phyloP scores from a whole-genome alignment of 1,140 invertebrate genomes.

The Aphaenogaster rudis region DNA sequence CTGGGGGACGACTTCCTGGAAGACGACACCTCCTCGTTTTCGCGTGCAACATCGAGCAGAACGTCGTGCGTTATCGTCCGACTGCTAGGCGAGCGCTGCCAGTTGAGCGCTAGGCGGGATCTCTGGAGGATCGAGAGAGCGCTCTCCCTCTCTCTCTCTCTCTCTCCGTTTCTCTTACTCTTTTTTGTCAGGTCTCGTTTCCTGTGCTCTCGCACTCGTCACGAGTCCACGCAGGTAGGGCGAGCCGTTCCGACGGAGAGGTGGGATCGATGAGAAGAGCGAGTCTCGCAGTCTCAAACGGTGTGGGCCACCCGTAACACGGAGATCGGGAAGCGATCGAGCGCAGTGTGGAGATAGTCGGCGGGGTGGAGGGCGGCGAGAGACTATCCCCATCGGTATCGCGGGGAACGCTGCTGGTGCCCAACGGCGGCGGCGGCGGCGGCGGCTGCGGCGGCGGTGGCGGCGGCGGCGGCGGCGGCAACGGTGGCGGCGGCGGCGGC shows the following conservation, averaged over 20 bases:
- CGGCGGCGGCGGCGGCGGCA: background rate
- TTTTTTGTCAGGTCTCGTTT: constrained; percentile 61
- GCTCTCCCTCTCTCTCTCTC: background rate
- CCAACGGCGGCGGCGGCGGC: constrained; percentile 30
- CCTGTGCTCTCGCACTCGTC: constrained; percentile 60
- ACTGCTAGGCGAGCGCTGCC: constrained; percentile 19
- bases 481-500: background rate
- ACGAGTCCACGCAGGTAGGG: constrained; percentile 58
- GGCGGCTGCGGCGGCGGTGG: too few relatives aligned
- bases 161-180: constrained; percentile 47
- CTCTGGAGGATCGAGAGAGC: constrained; percentile 26
- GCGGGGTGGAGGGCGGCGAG: constrained; percentile 43
- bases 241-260: constrained; percentile 41
- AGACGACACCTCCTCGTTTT: background rate
- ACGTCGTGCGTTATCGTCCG: background rate
- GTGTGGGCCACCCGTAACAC: constrained; percentile 20
- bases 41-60: background rate
- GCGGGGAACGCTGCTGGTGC: constrained; percentile 54
- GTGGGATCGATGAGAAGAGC: constrained; percentile 39
- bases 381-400: constrained; percentile 55
- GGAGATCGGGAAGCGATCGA: constrained; percentile 32
- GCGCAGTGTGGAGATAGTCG: constrained; percentile 25
- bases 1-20: background rate
- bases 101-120: constrained; percentile 4
- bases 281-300: constrained; percentile 45